Evolutionary conservation across 2,888 invertebrate species (phyloP).

Genomic region (Aphidius colemani): DNA sequence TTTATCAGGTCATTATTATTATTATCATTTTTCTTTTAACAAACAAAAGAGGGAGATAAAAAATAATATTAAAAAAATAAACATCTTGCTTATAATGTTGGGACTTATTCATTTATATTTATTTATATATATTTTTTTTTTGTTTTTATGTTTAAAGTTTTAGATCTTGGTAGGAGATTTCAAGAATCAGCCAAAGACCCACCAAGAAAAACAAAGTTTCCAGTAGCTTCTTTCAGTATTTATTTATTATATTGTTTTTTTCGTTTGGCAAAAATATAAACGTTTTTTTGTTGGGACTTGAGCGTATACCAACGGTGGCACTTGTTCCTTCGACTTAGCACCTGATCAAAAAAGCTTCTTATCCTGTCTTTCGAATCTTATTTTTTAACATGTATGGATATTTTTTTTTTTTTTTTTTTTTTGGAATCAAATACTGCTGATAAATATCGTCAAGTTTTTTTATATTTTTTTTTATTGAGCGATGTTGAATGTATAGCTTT

Average conservation of each 20-base stretch:
- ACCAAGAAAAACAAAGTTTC: slow-evolving; percentile 13
- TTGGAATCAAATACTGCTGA: slow-evolving; percentile 14
- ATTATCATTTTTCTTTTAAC: not conserved
- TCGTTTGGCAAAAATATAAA: not conserved
- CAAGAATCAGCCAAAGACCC: slow-evolving; percentile 2
- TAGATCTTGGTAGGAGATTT: slow-evolving; percentile 22
- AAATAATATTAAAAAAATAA: not conserved
- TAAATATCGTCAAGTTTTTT: slow-evolving; percentile 1
- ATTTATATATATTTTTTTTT: not conserved
- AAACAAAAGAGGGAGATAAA: not conserved
- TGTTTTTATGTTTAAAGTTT: not conserved
- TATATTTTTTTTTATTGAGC: slow-evolving; percentile 23
- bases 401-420: slow-evolving; percentile 19
- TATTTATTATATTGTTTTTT: no score
- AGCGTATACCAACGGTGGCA: slow-evolving; percentile 23
- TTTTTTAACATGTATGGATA: slow-evolving; percentile 16
- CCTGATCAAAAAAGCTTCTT: slow-evolving; percentile 3
- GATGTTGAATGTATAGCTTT: slow-evolving; percentile 24
- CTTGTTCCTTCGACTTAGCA: slow-evolving; percentile 16
- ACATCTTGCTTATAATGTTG: not conserved
- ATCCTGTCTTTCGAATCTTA: not conserved
- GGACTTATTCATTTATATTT: not conserved
- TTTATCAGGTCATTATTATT: not conserved
- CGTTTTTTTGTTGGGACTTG: not conserved
- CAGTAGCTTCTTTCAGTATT: slow-evolving; percentile 7